These are phyloP conservation scores for Mechanitis messenoides DNA, from an alignment of 2,888 invertebrate genomes.

Conservation along the genomic window DNA sequence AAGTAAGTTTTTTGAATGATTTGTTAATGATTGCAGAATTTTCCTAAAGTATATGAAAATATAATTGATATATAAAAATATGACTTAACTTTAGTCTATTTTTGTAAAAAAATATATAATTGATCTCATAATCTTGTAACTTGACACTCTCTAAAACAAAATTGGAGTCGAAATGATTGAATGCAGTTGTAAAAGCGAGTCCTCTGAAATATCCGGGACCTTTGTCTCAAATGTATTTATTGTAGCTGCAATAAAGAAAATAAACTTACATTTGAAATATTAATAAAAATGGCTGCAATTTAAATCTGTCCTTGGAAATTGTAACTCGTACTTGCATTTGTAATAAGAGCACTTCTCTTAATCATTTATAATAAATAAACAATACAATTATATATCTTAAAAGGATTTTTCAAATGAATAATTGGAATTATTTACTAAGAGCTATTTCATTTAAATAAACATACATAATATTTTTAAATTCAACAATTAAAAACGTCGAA, in stretches of 20 bases:
- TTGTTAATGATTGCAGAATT: too few species aligned
- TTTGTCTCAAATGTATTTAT: conserved; percentile 42
- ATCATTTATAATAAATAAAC: too few species aligned
- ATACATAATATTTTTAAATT: conserved; percentile 1
- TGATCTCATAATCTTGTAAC: conserved; percentile 35
- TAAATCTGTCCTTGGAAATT: conserved; percentile 8
- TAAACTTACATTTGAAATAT: conserved; percentile 14
- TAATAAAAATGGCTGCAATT: conserved; percentile 14
- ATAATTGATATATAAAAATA: too few species aligned
- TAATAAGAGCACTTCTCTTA: too few species aligned
- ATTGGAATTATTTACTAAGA: too few species aligned
- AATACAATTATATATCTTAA: too few species aligned
- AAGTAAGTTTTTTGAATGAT: too few species aligned
- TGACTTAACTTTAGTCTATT: too few species aligned
- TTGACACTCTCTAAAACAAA: conserved; percentile 43
- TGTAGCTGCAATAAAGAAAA: conserved; percentile 21
- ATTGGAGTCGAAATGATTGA: conserved; percentile 72
- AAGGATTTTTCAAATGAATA: too few species aligned
- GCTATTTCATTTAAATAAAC: not conserved
- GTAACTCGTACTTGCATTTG: too few species aligned
- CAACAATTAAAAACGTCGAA: conserved; percentile 7
- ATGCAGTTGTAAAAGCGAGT: conserved; percentile 69
- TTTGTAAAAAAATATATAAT: too few species aligned
- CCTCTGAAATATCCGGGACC: conserved; percentile 54
- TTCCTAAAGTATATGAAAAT: too few species aligned